Evolutionary conservation across 1,140 invertebrate genomes (phyloP).

Genomic region (Nephila pilipes): DNA sequence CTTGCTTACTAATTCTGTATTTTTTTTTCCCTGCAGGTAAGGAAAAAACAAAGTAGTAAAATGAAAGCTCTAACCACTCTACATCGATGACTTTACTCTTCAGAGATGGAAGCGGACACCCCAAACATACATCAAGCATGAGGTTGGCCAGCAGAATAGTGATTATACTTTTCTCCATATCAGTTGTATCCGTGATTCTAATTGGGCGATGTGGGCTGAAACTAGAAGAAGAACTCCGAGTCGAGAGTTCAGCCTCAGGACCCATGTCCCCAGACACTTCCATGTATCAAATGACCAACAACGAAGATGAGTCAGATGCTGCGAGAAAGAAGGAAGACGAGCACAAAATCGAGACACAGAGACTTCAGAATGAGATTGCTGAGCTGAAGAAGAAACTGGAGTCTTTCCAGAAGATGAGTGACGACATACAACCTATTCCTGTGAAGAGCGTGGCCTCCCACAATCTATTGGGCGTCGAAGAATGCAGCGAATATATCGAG

Average conservation of each 20-base stretch:
- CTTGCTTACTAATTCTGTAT: not conserved
- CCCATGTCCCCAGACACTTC: conserved; percentile 70
- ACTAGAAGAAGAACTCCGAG: conserved; percentile 79
- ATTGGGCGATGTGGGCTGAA: conserved; percentile 81
- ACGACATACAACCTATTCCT: conserved; percentile 64
- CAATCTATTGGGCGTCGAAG: conserved; percentile 53
- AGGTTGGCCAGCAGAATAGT: conserved; percentile 80
- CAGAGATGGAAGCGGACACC: conserved; percentile 21
- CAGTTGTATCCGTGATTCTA: conserved; percentile 80
- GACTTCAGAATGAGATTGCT: conserved; percentile 84
- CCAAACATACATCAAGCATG: conserved; percentile 71
- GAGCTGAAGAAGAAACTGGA: conserved; percentile 56
- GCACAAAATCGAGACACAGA: conserved; percentile 84
- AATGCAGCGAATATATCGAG: conserved; percentile 69
- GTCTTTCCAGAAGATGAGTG: conserved; percentile 20
- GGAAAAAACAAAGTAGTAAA: not conserved
- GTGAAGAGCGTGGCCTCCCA: conserved; percentile 41
- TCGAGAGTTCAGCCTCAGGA: conserved; percentile 45
- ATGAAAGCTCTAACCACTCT: not conserved
- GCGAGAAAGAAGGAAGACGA: conserved; percentile 82
- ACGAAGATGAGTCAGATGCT: conserved; percentile 23
- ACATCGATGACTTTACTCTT: conserved; percentile 23
- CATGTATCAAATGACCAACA: conserved; percentile 42
- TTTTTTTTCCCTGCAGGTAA: not conserved
- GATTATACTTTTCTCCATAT: conserved; percentile 80